Evolutionary conservation across 2,113 vertebrate species (phyloP).

Genomic region (Cavia porcellus): DNA sequence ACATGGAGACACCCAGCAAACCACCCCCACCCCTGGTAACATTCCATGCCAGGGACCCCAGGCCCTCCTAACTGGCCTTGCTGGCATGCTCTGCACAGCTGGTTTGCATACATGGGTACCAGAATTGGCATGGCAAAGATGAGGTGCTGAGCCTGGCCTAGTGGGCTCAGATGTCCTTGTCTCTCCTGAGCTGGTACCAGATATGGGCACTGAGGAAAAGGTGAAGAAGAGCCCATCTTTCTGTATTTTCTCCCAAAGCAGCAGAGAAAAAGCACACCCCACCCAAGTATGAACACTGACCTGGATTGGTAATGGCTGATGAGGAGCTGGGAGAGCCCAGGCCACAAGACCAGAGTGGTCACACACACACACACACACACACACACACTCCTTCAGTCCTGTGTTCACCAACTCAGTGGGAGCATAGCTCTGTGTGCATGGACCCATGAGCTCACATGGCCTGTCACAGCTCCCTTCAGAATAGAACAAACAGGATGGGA

Average conservation of each 20-base stretch:
- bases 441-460: no score
- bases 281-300: no score
- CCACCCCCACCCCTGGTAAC: not conserved
- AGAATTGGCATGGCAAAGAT: rapidly evolving
- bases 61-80: not conserved
- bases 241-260: no score
- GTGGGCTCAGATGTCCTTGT: rapidly evolving
- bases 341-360: not conserved
- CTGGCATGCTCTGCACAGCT: not conserved
- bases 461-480: rapidly evolving
- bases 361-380: not conserved
- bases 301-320: rapidly evolving
- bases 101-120: not conserved
- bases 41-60: not conserved
- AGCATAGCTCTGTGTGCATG: not conserved
- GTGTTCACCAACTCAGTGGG: not conserved
- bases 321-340: rapidly evolving
- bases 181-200: no score
- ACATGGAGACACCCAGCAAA: not conserved
- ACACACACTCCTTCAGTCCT: not conserved
- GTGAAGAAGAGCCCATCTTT: not conserved
- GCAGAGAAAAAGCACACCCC: not conserved
- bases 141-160: not conserved
- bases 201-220: no score
- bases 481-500: not conserved